phyloP scores from a whole-genome alignment of 2,888 invertebrate species.

The Myathropa florea region DNA sequence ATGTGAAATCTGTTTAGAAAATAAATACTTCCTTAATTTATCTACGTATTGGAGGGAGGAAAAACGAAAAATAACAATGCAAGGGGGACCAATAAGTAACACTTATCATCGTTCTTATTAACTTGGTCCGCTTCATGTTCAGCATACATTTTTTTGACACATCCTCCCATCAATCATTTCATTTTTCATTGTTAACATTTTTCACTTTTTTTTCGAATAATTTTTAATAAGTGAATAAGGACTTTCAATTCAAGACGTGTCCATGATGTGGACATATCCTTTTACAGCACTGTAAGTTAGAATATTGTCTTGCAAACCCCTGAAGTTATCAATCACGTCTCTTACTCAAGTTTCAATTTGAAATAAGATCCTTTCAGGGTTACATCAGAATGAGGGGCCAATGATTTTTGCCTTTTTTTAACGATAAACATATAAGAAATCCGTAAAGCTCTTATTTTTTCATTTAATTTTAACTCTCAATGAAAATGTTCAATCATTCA shows the following conservation, averaged over 20 bases:
- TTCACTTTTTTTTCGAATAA: conserved; percentile 17
- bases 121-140: conserved; percentile 12
- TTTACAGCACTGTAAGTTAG: neutral
- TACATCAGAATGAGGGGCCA: neutral
- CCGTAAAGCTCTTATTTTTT: too few relatives aligned
- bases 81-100: conserved; percentile 12
- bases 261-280: neutral
- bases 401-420: neutral
- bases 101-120: conserved; percentile 20
- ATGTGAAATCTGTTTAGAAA: conserved; percentile 33
- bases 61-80: neutral
- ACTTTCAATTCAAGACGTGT: neutral
- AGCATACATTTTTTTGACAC: conserved; percentile 40
- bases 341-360: neutral
- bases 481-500: too few relatives aligned
- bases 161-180: conserved; percentile 48
- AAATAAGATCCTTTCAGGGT: neutral
- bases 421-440: too few relatives aligned
- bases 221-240: conserved; percentile 4
- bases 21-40: neutral
- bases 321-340: neutral
- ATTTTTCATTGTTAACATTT: conserved; percentile 25
- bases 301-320: neutral
- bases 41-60: neutral
- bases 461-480: too few relatives aligned